Conservation (phyloP, 2,113 vertebrate species). For the Merops nubicus region DNA sequence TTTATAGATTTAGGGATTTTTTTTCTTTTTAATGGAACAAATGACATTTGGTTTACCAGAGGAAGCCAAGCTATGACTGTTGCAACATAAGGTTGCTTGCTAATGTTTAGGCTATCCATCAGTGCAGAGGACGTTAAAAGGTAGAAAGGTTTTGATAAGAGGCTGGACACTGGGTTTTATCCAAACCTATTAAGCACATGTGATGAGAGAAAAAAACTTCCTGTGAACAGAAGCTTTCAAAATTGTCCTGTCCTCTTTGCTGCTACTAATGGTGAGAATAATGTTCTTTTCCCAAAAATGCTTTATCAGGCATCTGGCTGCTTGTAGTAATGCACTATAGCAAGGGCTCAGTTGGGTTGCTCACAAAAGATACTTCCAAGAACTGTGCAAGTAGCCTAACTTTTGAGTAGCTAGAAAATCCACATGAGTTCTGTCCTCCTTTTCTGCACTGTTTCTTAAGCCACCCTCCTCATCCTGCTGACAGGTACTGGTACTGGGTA, state of each 20-base stretch:
- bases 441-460: background rate
- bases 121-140: slow-evolving; percentile 2
- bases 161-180: background rate
- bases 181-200: background rate
- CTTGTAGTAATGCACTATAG: background rate
- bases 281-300: background rate
- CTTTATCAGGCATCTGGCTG: background rate
- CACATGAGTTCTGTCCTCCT: background rate
- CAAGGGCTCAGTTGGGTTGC: accelerated
- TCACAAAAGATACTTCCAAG: background rate
- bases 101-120: slow-evolving; percentile 54
- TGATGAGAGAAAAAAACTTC: background rate
- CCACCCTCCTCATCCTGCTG: background rate
- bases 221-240: background rate
- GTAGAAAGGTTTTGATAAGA: slow-evolving; percentile 36
- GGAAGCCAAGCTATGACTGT: slow-evolving; percentile 49
- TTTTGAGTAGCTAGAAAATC: background rate
- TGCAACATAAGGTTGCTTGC: slow-evolving; percentile 50
- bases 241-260: background rate
- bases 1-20: slow-evolving; percentile 36
- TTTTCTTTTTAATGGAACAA: slow-evolving; percentile 38
- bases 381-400: background rate
- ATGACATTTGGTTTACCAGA: slow-evolving; percentile 49
- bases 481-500: background rate
- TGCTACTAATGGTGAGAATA: background rate